phyloP scores from a whole-genome alignment of 2,888 invertebrate genomes.

The Nesidiocoris tenuis region DNA sequence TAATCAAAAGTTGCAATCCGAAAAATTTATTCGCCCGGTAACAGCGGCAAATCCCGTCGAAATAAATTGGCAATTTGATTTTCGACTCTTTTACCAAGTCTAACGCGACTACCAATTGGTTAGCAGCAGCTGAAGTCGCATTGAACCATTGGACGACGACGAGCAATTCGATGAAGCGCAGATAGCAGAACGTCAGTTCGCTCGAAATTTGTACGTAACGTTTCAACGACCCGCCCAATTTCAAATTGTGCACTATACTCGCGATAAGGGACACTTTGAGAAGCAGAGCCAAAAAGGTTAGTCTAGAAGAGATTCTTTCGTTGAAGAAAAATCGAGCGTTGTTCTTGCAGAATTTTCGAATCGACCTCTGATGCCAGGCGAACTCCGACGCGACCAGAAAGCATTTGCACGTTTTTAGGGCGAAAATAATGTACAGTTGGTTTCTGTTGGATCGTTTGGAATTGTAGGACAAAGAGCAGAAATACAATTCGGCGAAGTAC shows the following conservation, averaged over 20 bases:
- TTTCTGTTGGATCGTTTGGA: neutral
- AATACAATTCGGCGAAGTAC: neutral
- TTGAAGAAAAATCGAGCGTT: neutral
- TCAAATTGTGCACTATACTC: neutral
- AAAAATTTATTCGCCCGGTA: neutral
- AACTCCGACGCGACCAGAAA: neutral
- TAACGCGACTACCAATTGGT: neutral
- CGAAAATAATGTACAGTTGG: neutral
- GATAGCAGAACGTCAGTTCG: conserved; percentile 6
- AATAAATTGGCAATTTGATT: neutral
- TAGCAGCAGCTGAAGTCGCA: neutral
- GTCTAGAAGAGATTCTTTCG: neutral
- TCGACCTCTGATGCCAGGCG: neutral
- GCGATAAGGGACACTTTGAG: neutral
- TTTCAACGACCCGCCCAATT: neutral
- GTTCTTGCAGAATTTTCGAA: neutral
- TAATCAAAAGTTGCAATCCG: neutral
- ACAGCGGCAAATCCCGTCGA: neutral
- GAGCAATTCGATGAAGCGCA: conserved; percentile 1
- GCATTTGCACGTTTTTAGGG: neutral
- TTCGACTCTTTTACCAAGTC: neutral
- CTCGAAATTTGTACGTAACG: neutral
- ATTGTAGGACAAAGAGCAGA: neutral
- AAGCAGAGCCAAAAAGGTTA: neutral
- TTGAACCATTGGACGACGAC: neutral